Percentiles rank a stretch among this genome's conserved stretches.
phyloP scores from a whole-genome alignment of 2,797 vertebrate species.

The Silurus aristotelis region DNA sequence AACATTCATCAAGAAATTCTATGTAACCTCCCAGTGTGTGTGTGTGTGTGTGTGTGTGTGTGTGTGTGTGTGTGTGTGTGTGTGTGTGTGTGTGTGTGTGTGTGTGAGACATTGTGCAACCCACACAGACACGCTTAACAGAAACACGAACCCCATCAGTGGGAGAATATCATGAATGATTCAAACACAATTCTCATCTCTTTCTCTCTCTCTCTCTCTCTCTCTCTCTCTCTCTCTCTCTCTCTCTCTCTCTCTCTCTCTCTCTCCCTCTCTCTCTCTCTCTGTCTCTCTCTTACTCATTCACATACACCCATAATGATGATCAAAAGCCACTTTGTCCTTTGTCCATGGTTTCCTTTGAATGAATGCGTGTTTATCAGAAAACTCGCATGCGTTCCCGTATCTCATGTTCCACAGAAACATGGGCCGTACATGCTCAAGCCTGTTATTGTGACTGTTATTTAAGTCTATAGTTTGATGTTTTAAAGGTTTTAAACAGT shows the following conservation, averaged over 20 bases:
- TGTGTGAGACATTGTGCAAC: neutral
- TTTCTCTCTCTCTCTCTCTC: slow-evolving; percentile 24
- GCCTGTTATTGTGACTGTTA: too few relatives aligned
- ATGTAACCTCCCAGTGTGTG: too few relatives aligned
- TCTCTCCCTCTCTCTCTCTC: neutral
- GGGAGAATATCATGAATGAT: slow-evolving; percentile 55
- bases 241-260: neutral
- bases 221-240: neutral
- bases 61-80: neutral
- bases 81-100: slow-evolving; percentile 9
- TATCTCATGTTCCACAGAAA: neutral
- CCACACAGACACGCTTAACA: slow-evolving; percentile 12
- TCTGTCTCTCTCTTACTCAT: neutral
- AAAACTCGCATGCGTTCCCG: neutral
- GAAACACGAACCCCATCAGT: slow-evolving; percentile 45
- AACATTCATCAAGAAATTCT: too few relatives aligned
- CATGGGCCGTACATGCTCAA: too few relatives aligned
- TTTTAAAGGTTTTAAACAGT: neutral
- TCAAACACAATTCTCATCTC: slow-evolving; percentile 43
- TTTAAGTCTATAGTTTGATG: neutral
- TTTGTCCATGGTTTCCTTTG: neutral
- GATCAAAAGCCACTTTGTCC: slow-evolving; percentile 9
- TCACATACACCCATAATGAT: slow-evolving; percentile 9
- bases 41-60: neutral
- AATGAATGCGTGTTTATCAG: neutral